Conservation (phyloP, 2,113 vertebrate genomes). For the Menidia beryllina region DNA sequence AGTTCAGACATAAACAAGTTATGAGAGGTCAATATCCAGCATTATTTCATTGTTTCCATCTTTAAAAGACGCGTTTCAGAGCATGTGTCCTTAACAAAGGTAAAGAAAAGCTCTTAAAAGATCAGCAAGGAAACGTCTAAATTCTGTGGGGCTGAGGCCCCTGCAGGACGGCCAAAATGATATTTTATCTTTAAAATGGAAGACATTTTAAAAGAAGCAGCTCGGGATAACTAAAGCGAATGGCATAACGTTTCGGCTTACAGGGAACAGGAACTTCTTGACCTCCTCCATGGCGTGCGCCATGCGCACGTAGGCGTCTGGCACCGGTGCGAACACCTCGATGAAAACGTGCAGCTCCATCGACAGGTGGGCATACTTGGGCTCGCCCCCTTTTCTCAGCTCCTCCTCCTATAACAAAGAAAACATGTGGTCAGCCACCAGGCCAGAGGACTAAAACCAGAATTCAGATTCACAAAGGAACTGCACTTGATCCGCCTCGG, state of each 20-base stretch:
- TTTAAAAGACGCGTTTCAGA: no score
- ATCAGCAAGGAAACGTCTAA: no score
- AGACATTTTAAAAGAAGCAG: no score
- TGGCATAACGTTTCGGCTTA: constrained; percentile 66
- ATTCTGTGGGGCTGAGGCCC: no score
- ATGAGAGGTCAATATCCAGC: no score
- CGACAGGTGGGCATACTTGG: constrained; percentile 95
- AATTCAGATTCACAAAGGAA: constrained; percentile 23
- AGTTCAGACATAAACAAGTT: no score
- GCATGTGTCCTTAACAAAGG: no score
- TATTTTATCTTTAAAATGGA: no score
- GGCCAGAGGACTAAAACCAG: constrained; percentile 1
- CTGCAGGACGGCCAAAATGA: no score
- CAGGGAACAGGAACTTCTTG: constrained; percentile 97
- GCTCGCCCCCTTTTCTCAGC: constrained; percentile 92
- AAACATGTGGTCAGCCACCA: background rate
- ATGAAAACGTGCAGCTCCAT: constrained; percentile 98
- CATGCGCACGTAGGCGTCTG: constrained; percentile 97
- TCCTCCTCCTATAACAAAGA: constrained; percentile 88
- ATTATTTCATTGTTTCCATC: no score
- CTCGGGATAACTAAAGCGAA: no score
- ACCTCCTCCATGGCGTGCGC: constrained; percentile 98
- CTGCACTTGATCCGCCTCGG: background rate
- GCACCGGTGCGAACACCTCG: constrained; percentile 95
- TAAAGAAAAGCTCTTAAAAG: no score